Conservation (phyloP, 1,140 invertebrate genomes). For the Drosophila tristis region DNA sequence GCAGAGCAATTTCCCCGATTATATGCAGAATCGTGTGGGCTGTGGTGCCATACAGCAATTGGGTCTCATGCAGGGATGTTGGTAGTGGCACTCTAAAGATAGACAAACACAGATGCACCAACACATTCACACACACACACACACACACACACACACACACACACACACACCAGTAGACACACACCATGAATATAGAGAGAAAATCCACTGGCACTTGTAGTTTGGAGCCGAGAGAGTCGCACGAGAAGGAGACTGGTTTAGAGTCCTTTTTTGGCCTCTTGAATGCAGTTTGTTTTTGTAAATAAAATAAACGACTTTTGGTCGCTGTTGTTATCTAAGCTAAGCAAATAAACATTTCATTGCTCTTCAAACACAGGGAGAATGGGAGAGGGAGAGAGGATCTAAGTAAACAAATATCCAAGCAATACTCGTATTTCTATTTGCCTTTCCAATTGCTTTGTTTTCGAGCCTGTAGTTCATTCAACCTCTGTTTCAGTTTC, state of each 20-base stretch:
- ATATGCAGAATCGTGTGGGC: constrained; percentile 86
- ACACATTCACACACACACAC: constrained; percentile 6
- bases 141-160: constrained; percentile 12
- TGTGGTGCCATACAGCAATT: constrained; percentile 86
- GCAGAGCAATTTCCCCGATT: constrained; percentile 88
- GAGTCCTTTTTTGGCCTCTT: constrained; percentile 2
- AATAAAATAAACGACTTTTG: constrained; percentile 57
- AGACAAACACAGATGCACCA: constrained; percentile 7
- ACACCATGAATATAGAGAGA: constrained; percentile 30
- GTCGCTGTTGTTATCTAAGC: constrained; percentile 61
- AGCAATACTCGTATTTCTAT: too few relatives aligned
- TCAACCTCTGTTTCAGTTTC: too few relatives aligned
- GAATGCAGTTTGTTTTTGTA: constrained; percentile 52
- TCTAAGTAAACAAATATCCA: constrained; percentile 11
- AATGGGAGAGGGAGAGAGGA: too few relatives aligned
- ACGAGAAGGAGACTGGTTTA: too few relatives aligned
- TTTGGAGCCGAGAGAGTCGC: constrained; percentile 14
- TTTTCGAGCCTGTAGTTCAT: too few relatives aligned
- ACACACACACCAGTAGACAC: constrained; percentile 9
- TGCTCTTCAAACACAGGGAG: constrained; percentile 8
- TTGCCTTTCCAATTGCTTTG: too few relatives aligned
- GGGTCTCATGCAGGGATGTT: constrained; percentile 84
- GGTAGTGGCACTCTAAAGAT: constrained; percentile 37
- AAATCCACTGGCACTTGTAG: constrained; percentile 49
- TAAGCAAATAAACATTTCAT: constrained; percentile 60